phyloP scores from a whole-genome alignment of 2,888 invertebrate species.

The Rhopalosiphum nymphaeae region DNA sequence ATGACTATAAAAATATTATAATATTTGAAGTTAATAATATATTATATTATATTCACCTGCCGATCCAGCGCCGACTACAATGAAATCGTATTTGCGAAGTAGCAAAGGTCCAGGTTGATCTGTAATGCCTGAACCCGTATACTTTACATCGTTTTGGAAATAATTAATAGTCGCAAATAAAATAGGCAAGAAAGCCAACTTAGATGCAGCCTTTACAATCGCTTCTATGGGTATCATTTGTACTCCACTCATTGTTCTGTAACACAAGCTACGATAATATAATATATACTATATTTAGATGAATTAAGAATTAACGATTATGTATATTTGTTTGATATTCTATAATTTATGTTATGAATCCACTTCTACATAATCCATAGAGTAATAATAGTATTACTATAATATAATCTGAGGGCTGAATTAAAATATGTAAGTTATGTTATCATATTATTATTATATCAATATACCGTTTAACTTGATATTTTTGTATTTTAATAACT shows the following conservation, averaged over 20 bases:
- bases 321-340: not conserved
- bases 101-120: constrained; percentile 77
- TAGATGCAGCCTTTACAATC: constrained; percentile 78
- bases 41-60: constrained; percentile 76
- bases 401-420: not conserved
- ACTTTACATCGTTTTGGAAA: constrained; percentile 86
- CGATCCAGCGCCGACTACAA: constrained; percentile 88
- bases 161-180: constrained; percentile 87
- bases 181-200: constrained; percentile 84
- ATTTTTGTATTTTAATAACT: too few relatives aligned
- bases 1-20: not conserved
- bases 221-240: constrained; percentile 72
- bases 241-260: constrained; percentile 66
- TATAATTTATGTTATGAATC: not conserved
- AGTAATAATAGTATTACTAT: too few relatives aligned
- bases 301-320: not conserved
- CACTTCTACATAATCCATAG: not conserved
- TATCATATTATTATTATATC: not conserved
- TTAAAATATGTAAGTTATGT: not conserved
- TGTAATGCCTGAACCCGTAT: constrained; percentile 84
- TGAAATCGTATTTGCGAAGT: constrained; percentile 83
- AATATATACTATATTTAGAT: too few relatives aligned
- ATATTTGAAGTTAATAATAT: not conserved
- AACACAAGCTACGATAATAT: not conserved
- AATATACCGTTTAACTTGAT: too few relatives aligned